phyloP scores from a whole-genome alignment of 2,888 invertebrate species.

The Acrobeloides nanus region DNA sequence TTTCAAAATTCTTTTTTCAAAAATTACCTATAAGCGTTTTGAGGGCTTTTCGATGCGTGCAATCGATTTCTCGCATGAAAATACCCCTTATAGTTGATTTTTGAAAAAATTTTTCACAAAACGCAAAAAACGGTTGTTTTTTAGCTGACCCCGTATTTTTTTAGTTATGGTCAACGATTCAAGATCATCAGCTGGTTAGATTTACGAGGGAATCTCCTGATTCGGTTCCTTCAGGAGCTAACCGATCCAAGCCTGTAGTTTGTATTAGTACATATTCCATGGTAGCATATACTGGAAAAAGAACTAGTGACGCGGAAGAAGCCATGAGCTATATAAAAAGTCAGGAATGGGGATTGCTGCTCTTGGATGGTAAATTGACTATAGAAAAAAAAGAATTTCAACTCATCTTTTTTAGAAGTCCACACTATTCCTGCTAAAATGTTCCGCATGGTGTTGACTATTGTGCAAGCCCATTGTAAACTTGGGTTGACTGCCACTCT shows the following conservation, averaged over 20 bases:
- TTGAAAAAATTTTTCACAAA: too few relatives aligned
- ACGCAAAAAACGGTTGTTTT: too few relatives aligned
- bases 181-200: slow-evolving; percentile 93
- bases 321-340: slow-evolving; percentile 98
- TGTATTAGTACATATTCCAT: slow-evolving; percentile 85
- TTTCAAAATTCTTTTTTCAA: too few relatives aligned
- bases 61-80: too few relatives aligned
- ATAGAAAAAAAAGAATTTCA: too few relatives aligned
- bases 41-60: too few relatives aligned
- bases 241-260: slow-evolving; percentile 73
- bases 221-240: slow-evolving; percentile 69
- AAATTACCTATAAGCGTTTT: too few relatives aligned
- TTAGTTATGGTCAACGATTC: slow-evolving; percentile 98
- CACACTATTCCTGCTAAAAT: slow-evolving; percentile 99
- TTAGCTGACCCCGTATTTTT: neutral
- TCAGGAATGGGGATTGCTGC: slow-evolving; percentile 97
- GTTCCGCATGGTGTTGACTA: slow-evolving; percentile 92
- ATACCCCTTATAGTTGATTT: too few relatives aligned
- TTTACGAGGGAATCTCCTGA: slow-evolving; percentile 68
- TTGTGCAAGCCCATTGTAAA: slow-evolving; percentile 96
- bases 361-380: slow-evolving; percentile 70
- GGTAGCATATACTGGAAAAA: slow-evolving; percentile 94
- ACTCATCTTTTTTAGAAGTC: slow-evolving; percentile 70
- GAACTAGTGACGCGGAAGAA: slow-evolving; percentile 97
- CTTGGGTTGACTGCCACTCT: slow-evolving; percentile 91